Evolutionary conservation across 64 coral and sea anemone genomes (phyloP), one percentile per base, ranked within the genome.

Genomic region (Actinia tenebrosa): DNA sequence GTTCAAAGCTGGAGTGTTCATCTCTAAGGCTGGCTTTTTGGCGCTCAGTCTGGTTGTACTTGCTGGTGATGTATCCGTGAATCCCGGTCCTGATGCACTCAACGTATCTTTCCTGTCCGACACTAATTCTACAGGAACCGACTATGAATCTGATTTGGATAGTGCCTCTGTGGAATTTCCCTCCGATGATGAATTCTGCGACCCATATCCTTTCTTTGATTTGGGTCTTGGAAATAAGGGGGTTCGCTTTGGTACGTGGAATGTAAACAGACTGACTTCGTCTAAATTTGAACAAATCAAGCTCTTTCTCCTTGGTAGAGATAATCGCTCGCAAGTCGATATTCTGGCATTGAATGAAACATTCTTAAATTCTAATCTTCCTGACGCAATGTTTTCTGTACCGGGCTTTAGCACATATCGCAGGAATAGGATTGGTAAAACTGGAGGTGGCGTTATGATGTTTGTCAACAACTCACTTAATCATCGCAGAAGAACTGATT

Each of bases 281-380:
- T 53, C 60, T 10, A 89, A 89, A 80, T 84, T 56, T 72, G 80
- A 89, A 17, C 87, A 89, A 78, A 83, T 89, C 78, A 89, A 89
- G 60, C 88, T 89, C 30, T 89, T 71, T 80, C 61, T 89, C 18
- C 2, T 61, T 50, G 78, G 80, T 50, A 80, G 80, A 42, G 37
- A 64, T 58, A 60, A 45, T 53, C 45, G 63, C 53, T 46, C 88
- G 44, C 80, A 89, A 84, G 22, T 89, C 56, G 88, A 89, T 66
- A 13, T 84, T 63, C 61, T 89, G 37, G 63, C 79, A 23, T 47
- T 83, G 63, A 89, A 68, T 37, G 80, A 89, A 62, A 89, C 80
- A 7, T 83, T 84, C 25, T 23, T 72, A 27, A 89, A 89, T 8
- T 80, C 88, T 60, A 60, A 80, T 78, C 47, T 88, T 80, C 77